These are phyloP conservation scores for Parazoanthus swiftii DNA, from an alignment of 92 coral and sea anemone genomes.

Conservation along the genomic window DNA sequence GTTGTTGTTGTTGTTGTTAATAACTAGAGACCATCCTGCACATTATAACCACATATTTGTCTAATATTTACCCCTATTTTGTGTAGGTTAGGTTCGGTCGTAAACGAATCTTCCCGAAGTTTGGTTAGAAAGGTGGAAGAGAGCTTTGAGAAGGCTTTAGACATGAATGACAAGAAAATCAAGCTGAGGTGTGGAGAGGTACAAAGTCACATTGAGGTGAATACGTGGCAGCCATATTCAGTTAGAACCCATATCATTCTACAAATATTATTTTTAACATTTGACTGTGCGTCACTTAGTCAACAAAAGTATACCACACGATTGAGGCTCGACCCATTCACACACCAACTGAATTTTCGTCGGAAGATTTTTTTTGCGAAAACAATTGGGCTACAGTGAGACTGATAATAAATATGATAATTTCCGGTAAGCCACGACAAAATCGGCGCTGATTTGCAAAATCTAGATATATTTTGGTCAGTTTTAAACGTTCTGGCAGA, in stretches of 20 bases:
- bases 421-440: not conserved
- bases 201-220: slow-evolving; percentile 61
- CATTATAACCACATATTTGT: not conserved
- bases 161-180: slow-evolving; percentile 65
- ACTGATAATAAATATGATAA: no score
- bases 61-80: not conserved
- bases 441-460: not conserved
- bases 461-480: no score
- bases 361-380: no score
- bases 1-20: no score
- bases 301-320: no score
- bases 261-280: no score
- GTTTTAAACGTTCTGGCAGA: no score
- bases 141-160: slow-evolving; percentile 56
- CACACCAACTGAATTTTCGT: no score
- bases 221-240: not conserved
- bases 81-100: slow-evolving; percentile 63
- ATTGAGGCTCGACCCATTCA: no score
- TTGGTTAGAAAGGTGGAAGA: slow-evolving; percentile 60
- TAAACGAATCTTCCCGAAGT: slow-evolving; percentile 62
- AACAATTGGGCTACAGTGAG: no score
- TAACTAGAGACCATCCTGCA: no score
- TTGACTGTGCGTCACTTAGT: no score
- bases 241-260: not conserved
- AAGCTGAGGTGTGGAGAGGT: slow-evolving; percentile 62